Base-by-base conservation (phyloP, 2,113 vertebrate genomes). In the Phoxinus phoxinus region DNA sequence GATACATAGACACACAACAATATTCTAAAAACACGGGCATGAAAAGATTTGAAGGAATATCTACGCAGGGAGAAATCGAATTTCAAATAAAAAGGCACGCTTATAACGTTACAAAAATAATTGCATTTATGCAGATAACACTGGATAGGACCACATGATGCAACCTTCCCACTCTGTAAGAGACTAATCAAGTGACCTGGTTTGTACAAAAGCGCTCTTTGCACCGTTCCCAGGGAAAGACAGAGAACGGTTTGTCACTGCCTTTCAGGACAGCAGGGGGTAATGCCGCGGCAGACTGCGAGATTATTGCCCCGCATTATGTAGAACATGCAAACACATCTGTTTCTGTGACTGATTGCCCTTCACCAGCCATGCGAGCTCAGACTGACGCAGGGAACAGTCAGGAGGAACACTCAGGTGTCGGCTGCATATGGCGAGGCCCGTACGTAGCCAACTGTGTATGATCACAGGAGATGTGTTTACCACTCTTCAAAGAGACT, bases 281-380 rank as follows among this genome's bases (percentile, higher is more conserved):
- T 87, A 82, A 86, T 32, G 80, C 87, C 76, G 72, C 72, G 53
- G 85, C 87, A 84, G 85, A 84, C 85, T 84, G 86, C 3, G 15
- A 90, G 87, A 91, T 91, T 91, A 89, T 83, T 85, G 86, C 85
- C 76, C 85, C 65, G 82, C 81, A 84, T 89, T 84, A 90, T 87
- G 81, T 75, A 73, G 84, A 79, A 89, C 90, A 89, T 85, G 86
- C 87, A 87, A 89, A 89, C 89, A 88, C 85, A 87, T 91, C 89
- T 85, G 89, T 89, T 85, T 87, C 53, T 53, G 65, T 89, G 89
- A 90, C 80, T 84, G 83, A 90, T 89, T 85, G 86, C 80, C 86
- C 83, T 86, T 87, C 83, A 80, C 32, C 71, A 30, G 37, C 58
- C 76, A 44, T 72, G 37, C 81, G 15, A 61, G 74, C 83, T 82